phyloP scores from a whole-genome alignment of 2,888 invertebrate species.

The Noctua janthina region DNA sequence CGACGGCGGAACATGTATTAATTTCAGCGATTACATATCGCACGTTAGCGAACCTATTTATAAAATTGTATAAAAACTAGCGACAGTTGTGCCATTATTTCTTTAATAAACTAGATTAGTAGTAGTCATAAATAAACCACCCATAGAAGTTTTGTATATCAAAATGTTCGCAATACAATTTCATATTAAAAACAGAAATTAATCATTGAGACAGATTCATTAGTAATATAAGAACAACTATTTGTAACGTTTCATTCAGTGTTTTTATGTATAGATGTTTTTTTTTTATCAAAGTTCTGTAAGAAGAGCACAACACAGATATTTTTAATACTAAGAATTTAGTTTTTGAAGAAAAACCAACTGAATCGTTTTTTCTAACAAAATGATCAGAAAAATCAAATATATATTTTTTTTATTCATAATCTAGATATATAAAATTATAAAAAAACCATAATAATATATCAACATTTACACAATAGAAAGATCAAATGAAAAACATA shows the following conservation, averaged over 20 bases:
- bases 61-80: not conserved
- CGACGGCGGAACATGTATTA: not conserved
- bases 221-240: conserved; percentile 15
- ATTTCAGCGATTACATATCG: conserved; percentile 4
- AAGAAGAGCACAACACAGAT: not conserved
- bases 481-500: conserved; percentile 10
- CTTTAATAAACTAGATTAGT: conserved; percentile 1
- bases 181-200: conserved; percentile 17
- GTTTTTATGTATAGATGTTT: conserved; percentile 25
- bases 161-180: conserved; percentile 9
- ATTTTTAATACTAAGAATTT: conserved; percentile 2
- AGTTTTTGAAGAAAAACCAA: conserved; percentile 5
- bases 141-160: not conserved
- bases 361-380: conserved; percentile 16
- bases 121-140: conserved; percentile 33
- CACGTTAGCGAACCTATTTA: not conserved
- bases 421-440: not conserved
- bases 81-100: not conserved
- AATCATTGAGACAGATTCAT: conserved; percentile 43
- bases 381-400: not conserved
- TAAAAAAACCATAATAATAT: conserved; percentile 1
- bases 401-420: too few relatives aligned
- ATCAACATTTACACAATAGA: conserved; percentile 5
- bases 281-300: conserved; percentile 1
- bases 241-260: conserved; percentile 5